Conservation (phyloP, 2,113 vertebrate genomes). For the Myanophis thanlyinensis region DNA sequence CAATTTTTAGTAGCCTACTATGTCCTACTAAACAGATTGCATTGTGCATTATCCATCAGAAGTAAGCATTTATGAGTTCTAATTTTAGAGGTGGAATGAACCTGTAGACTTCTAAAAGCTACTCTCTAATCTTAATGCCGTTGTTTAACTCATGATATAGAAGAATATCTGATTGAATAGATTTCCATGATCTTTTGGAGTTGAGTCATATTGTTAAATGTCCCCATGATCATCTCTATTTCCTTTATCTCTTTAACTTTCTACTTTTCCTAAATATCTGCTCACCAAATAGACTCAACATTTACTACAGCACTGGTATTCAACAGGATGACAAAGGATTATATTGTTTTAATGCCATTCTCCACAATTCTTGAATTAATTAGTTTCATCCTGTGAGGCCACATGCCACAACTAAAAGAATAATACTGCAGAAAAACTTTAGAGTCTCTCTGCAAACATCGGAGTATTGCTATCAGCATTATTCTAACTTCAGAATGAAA, state of each 20-base stretch:
- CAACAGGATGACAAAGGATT: background rate
- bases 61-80: background rate
- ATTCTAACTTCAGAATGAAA: background rate
- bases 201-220: background rate
- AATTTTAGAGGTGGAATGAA: background rate
- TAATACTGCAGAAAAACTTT: background rate
- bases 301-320: background rate
- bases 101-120: background rate
- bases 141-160: background rate
- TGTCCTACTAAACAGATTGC: background rate
- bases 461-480: background rate
- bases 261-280: background rate
- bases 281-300: background rate
- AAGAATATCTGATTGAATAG: background rate
- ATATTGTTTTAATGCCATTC: background rate
- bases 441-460: background rate
- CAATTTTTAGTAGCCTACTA: background rate
- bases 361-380: background rate
- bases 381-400: background rate
- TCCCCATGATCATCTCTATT: background rate
- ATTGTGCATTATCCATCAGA: background rate
- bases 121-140: background rate
- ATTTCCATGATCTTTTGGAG: background rate
- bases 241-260: background rate
- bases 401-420: background rate